A percentile compares a stretch with the other conserved stretches of the same genome.
phyloP scores from a whole-genome alignment of 2,888 invertebrate species.

The Cloeon dipterum region DNA sequence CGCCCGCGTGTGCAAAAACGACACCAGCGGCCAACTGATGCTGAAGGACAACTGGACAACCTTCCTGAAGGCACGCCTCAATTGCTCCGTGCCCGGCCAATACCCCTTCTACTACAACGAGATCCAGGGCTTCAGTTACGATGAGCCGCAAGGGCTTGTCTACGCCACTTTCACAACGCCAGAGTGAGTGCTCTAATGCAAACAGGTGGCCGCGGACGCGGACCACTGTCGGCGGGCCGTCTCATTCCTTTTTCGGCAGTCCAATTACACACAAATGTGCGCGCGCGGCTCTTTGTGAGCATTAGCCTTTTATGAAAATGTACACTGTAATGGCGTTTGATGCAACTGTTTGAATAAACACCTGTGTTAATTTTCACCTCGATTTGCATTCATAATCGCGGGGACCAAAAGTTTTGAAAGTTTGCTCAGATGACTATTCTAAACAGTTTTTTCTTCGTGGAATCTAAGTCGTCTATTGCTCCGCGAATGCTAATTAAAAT shows the following conservation, averaged over 20 bases:
- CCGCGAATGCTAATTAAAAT: no score
- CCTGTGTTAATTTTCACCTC: no score
- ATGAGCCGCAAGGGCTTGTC: slow-evolving; percentile 49
- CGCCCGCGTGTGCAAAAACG: slow-evolving; percentile 77
- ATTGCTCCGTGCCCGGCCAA: slow-evolving; percentile 63
- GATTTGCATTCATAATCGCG: background rate
- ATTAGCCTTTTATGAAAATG: no score
- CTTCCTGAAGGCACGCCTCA: slow-evolving; percentile 63
- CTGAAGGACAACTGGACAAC: slow-evolving; percentile 80
- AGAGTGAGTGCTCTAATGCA: no score
- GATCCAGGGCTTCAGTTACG: slow-evolving; percentile 61
- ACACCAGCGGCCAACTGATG: slow-evolving; percentile 41
- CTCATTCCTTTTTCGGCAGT: no score
- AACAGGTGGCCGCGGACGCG: no score
- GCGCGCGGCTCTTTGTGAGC: no score
- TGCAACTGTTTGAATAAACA: no score
- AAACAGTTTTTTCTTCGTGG: slow-evolving; percentile 6
- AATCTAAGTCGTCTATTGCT: no score
- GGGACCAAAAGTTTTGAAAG: background rate
- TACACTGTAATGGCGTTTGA: no score
- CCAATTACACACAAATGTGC: no score
- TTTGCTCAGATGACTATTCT: background rate
- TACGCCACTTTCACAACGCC: slow-evolving; percentile 73
- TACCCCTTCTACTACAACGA: slow-evolving; percentile 76
- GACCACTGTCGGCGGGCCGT: no score